A percentile compares a stretch with the other conserved stretches of the same genome.
phyloP scores from a whole-genome alignment of 2,113 vertebrate genomes.

The Macquaria australasica region DNA sequence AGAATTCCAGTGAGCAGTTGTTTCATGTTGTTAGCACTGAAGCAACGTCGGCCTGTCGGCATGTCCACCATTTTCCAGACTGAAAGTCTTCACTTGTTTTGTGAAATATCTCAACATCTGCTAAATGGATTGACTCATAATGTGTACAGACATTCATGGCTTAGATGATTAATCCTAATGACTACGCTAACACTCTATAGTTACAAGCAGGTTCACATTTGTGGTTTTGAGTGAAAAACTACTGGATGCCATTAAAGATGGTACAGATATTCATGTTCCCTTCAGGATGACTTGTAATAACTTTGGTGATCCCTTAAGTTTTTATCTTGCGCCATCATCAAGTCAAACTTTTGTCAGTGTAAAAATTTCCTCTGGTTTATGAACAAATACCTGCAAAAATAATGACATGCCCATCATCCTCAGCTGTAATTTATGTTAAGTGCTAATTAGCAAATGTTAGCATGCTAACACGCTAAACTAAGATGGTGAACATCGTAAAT shows the following conservation, averaged over 20 bases:
- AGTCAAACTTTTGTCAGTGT: too few species aligned
- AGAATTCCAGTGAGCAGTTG: not conserved
- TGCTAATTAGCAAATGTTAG: not conserved
- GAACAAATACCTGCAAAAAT: too few species aligned
- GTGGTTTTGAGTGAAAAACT: not conserved
- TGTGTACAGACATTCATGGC: not conserved
- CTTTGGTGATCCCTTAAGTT: not conserved
- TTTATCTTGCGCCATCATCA: too few species aligned
- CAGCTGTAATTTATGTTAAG: not conserved
- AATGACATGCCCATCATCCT: not conserved
- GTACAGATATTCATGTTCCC: too few species aligned
- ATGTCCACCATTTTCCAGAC: not conserved
- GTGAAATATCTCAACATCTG: slow-evolving; percentile 12
- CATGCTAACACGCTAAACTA: too few species aligned
- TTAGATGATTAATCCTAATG: not conserved
- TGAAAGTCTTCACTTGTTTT: not conserved
- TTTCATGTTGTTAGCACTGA: not conserved
- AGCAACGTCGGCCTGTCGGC: not conserved
- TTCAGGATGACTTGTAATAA: too few species aligned
- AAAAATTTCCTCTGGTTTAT: too few species aligned
- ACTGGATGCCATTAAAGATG: too few species aligned
- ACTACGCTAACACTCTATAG: not conserved
- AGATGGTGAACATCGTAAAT: too few species aligned
- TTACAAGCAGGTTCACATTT: not conserved
- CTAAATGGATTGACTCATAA: not conserved